Conservation (phyloP, 2,113 vertebrate genomes). For the Ophthalmolycus amberensis region DNA sequence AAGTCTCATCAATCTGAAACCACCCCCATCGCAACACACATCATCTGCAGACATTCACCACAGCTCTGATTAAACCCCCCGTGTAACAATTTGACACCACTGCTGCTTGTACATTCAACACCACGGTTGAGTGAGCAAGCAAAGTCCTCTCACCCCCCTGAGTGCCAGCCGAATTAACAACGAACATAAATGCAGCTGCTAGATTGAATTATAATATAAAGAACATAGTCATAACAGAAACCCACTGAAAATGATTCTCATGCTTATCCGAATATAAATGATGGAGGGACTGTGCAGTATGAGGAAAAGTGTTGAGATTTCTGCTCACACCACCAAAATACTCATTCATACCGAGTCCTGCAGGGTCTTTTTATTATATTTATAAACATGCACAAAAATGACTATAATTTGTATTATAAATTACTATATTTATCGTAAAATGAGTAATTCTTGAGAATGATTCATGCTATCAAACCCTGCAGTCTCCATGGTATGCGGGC, state of each 20-base stretch:
- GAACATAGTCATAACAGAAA: background rate
- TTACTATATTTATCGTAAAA: background rate
- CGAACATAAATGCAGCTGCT: background rate
- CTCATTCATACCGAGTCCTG: background rate
- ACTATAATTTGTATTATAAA: background rate
- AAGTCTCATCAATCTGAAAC: slow-evolving; percentile 42
- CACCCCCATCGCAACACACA: background rate
- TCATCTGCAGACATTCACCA: slow-evolving; percentile 24
- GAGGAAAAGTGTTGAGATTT: background rate
- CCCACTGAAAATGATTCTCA: background rate
- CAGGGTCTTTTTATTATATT: background rate
- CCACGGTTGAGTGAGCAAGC: slow-evolving; percentile 5
- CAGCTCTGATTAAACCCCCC: slow-evolving; percentile 16
- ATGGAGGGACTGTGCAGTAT: background rate
- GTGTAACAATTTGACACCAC: background rate
- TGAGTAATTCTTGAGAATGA: background rate
- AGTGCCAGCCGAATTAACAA: slow-evolving; percentile 10
- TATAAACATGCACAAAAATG: background rate
- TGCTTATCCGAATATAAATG: background rate
- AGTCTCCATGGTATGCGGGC: background rate
- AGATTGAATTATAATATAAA: slow-evolving; percentile 5
- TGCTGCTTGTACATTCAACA: slow-evolving; percentile 15
- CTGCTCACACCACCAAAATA: background rate
- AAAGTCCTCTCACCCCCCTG: background rate
- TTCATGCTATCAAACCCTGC: background rate